Evolutionary conservation across 2,888 invertebrate species (phyloP).

Genomic region (Brachyptera putata): DNA sequence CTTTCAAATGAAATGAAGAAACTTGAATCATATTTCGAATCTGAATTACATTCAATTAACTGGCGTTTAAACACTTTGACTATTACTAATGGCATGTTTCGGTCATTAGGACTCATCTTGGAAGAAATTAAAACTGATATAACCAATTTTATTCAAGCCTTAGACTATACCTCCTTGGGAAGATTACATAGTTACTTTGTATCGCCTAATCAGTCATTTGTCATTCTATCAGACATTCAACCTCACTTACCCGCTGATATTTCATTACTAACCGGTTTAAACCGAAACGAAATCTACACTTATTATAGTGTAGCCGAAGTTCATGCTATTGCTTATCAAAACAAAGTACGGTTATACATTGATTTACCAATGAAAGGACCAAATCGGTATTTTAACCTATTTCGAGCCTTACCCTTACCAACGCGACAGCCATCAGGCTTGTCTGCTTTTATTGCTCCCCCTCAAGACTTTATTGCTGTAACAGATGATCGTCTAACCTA

Average conservation of each 20-base stretch:
- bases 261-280: not conserved
- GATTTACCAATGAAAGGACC: too few species aligned
- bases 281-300: too few species aligned
- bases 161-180: not conserved
- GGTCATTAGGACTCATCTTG: not conserved
- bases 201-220: not conserved
- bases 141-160: not conserved
- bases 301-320: too few species aligned
- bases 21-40: not conserved
- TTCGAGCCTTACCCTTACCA: not conserved
- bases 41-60: not conserved
- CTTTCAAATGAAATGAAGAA: not conserved
- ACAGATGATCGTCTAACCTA: too few species aligned
- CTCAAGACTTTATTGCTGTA: too few species aligned
- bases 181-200: not conserved
- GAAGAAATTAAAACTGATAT: not conserved
- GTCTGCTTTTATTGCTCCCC: not conserved
- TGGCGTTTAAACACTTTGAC: too few species aligned
- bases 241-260: not conserved
- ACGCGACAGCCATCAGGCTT: not conserved
- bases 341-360: too few species aligned
- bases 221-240: not conserved
- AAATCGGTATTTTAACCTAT: not conserved
- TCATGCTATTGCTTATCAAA: too few species aligned
- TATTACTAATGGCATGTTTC: not conserved